Evolutionary conservation across 2,113 vertebrate species (phyloP).

Genomic region (Labrus mixtus): DNA sequence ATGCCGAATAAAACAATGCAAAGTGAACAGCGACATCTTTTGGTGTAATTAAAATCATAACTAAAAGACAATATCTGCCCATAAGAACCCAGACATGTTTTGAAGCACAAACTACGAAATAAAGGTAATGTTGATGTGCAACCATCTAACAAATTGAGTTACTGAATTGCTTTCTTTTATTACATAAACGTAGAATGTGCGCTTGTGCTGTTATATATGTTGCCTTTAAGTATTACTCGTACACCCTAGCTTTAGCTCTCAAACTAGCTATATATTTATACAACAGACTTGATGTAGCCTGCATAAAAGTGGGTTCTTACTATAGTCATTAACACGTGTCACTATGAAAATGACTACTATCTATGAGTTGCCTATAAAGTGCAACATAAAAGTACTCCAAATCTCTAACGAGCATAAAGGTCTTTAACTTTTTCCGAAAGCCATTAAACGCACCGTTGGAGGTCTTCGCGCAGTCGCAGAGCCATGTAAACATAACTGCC

Average conservation of each 20-base stretch:
- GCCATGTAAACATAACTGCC: slow-evolving; percentile 81
- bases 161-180: no score
- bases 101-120: no score
- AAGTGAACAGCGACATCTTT: slow-evolving; percentile 48
- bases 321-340: accelerated
- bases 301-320: accelerated
- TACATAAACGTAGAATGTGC: neutral
- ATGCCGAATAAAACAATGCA: accelerated
- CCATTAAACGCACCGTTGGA: neutral
- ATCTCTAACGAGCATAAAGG: no score
- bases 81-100: no score
- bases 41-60: neutral
- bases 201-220: neutral
- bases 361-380: neutral
- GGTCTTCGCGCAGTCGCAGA: slow-evolving; percentile 71
- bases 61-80: no score
- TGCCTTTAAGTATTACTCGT: slow-evolving; percentile 10
- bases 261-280: accelerated
- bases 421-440: neutral
- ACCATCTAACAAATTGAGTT: no score
- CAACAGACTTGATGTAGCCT: no score
- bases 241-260: accelerated
- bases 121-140: no score
- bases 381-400: neutral
- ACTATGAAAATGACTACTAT: neutral